Conservation (phyloP, 1,140 invertebrate genomes). For the Pinna nobilis region DNA sequence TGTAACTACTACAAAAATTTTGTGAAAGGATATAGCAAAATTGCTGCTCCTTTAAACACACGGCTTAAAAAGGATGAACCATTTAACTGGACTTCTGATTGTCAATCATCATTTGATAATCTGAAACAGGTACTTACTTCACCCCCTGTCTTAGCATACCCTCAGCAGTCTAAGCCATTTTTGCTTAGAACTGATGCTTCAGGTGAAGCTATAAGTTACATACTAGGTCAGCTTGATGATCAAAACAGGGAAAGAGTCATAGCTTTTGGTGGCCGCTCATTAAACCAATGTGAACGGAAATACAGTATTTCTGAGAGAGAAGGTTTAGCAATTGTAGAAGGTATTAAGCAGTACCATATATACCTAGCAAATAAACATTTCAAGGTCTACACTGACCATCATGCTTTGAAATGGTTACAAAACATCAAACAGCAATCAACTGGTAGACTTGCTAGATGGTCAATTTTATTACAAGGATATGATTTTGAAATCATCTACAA, state of each 20-base stretch:
- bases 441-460: slow-evolving; percentile 39
- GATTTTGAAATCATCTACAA: slow-evolving; percentile 33
- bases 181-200: slow-evolving; percentile 52
- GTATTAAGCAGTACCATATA: slow-evolving; percentile 16
- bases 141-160: slow-evolving; percentile 48
- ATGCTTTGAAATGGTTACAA: slow-evolving; percentile 33
- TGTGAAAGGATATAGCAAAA: slow-evolving; percentile 65
- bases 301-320: slow-evolving; percentile 33
- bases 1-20: slow-evolving; percentile 71
- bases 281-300: slow-evolving; percentile 30
- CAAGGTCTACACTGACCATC: slow-evolving; percentile 37
- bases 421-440: slow-evolving; percentile 21
- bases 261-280: slow-evolving; percentile 45
- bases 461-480: slow-evolving; percentile 29
- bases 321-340: slow-evolving; percentile 34
- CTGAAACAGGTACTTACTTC: slow-evolving; percentile 44
- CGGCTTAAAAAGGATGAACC: slow-evolving; percentile 70
- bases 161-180: slow-evolving; percentile 43
- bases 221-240: slow-evolving; percentile 44
- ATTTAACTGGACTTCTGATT: slow-evolving; percentile 47
- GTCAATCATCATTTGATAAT: slow-evolving; percentile 48
- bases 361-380: slow-evolving; percentile 38
- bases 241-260: slow-evolving; percentile 40
- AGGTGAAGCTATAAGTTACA: slow-evolving; percentile 35
- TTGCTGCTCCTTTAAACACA: slow-evolving; percentile 66